Evolutionary conservation across 2,113 vertebrate species (phyloP), one percentile per base, ranked within the genome.

Genomic region (Erinaceus europaeus): DNA sequence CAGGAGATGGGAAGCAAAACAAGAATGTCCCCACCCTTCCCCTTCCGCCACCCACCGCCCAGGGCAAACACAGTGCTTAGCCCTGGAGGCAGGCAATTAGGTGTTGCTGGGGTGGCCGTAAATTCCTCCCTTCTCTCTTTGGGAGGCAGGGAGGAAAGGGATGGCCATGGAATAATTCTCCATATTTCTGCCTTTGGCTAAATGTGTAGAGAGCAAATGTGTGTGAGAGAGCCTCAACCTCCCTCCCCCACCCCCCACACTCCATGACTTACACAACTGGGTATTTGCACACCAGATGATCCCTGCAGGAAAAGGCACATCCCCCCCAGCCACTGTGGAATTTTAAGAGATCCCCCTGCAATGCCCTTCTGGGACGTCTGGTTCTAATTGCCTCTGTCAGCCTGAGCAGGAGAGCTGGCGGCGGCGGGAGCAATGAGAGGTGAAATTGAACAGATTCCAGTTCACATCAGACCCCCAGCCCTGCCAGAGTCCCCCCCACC

Each of bases 371-470:
- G 92, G 92, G 92, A 94, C 79, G 92, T 94, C 95, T 96, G 93
- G 74, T 92, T 94, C 93, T 95, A 93, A 93, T 95, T 94, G 92
- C 91, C 93, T 83, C 64, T 34, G 13, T 93, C 94, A 94, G 0
- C 36, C 82, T 84, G 94, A 64, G 74, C 74, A 40, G 93, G 75
- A 23, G 38, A 46, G 62, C 76, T 86, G 90, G 92, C 86, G 89
- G 95, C 84, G 90, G 92, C 86, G 89, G 95, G 91, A 94, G 92
- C 83, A 89, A 91, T 84, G 90, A 90, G 93, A 94, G 93, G 92
- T 92, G 94, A 95, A 95, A 94, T 55, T 95, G 93, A 94, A 93
- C 95, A 94, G 93, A 95, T 90, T 95, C 93, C 93, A 92, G 88
- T 77, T 92, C 90, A 83, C 91, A 93, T 88, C 79, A 89, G 94